Base-by-base conservation (phyloP, 2,888 invertebrate genomes). In the Scaptomyza caliginosa region DNA sequence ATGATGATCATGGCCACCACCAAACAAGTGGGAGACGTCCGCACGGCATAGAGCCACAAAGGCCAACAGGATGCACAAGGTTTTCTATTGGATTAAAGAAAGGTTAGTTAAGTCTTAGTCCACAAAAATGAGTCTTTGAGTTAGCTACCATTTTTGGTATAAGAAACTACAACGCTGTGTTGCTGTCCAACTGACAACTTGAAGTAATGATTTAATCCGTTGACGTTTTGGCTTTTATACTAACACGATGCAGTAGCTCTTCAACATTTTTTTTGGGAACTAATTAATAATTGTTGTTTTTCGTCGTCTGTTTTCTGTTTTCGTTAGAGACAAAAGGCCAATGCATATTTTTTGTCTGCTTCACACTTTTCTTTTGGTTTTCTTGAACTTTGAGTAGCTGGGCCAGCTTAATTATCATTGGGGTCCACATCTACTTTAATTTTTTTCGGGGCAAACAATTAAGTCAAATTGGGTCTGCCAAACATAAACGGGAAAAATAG, bases 301-400 rank as follows among this genome's bases (percentile, higher is more conserved):
- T 46, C 17, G 32, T 39, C 34, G 34, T 16, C 4, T 34, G 34
- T 17, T 26, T 48, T 45, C 10, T 11, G 13, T 40, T 36, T 42
- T 54, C 62, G 17, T 39, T 36, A 26, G 23, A 45, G 40, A 65
- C 58, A 71, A 80, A 77, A 80, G 66, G 81, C 71, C 67, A 58
- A 49, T 38, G 64, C 64, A 60, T 81, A 77, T 72, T 72, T 72
- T 72, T 78, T 52, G 45, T 65, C 81, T 69, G 70, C 76, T 85
- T 87, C 57, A 82, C 82, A 82, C 79, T 82, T 87, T 87, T 85
- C 80, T 85, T 46, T 46, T 39, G 57, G 66, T 84, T 82, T 82
- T 81, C 82, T 65, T 75, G 69, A 81, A 77, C 83, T 86, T 86
- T 46, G 43, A 11, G 7, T 13, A 13, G 74, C 40, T 24, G 40